phyloP scores from a whole-genome alignment of 2,888 invertebrate genomes.

The Phlogophora meticulosa region DNA sequence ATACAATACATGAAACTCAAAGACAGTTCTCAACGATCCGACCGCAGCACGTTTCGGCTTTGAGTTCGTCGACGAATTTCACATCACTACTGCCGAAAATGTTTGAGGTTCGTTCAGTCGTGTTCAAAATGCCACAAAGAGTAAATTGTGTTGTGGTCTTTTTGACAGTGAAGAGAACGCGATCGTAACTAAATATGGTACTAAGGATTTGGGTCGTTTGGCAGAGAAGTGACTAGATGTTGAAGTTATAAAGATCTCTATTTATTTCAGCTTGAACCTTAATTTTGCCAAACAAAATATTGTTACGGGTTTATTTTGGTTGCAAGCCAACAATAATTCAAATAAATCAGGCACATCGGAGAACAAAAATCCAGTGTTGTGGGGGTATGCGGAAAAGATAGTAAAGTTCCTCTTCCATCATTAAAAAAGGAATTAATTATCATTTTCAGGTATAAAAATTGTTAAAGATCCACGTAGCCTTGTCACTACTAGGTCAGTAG shows the following conservation, averaged over 20 bases:
- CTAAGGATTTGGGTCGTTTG: not conserved
- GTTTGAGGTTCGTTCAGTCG: slow-evolving; percentile 27
- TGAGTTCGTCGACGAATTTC: slow-evolving; percentile 17
- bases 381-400: too few relatives aligned
- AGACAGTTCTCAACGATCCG: slow-evolving; percentile 16
- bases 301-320: too few relatives aligned
- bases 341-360: too few relatives aligned
- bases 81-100: slow-evolving; percentile 27
- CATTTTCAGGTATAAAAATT: too few relatives aligned
- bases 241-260: too few relatives aligned
- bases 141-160: slow-evolving; percentile 30
- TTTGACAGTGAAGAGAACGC: slow-evolving; percentile 16
- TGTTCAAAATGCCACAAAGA: slow-evolving; percentile 29
- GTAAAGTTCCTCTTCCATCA: too few relatives aligned
- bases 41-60: slow-evolving; percentile 39
- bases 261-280: too few relatives aligned
- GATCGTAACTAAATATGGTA: slow-evolving; percentile 1
- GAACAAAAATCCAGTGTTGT: too few relatives aligned
- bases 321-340: too few relatives aligned
- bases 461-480: not conserved
- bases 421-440: too few relatives aligned
- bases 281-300: too few relatives aligned
- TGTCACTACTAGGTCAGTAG: slow-evolving; percentile 2
- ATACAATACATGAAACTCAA: slow-evolving; percentile 14
- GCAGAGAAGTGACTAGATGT: not conserved